phyloP scores from a whole-genome alignment of 2,888 invertebrate species.

The Catocala nupta region DNA sequence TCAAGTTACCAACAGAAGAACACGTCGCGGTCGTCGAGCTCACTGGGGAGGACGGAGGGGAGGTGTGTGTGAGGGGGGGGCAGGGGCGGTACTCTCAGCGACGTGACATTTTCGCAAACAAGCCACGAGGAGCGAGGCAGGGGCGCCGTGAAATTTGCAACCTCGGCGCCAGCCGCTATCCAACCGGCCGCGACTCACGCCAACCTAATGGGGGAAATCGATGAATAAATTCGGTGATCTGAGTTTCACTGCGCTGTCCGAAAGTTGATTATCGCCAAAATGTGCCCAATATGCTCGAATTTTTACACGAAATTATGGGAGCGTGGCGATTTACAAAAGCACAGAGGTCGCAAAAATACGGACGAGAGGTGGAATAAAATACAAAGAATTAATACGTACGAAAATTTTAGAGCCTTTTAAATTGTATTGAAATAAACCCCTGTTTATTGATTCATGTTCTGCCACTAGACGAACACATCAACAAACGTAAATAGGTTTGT shows the following conservation, averaged over 20 bases:
- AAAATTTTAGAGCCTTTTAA: conserved; percentile 3
- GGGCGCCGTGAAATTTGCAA: conserved; percentile 70
- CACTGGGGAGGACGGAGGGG: conserved; percentile 42
- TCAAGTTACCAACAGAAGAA: conserved; percentile 70
- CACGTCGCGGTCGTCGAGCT: conserved; percentile 60
- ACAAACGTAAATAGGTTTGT: not conserved
- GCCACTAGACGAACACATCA: not conserved
- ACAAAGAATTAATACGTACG: not conserved
- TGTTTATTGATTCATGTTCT: not conserved
- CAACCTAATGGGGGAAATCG: conserved; percentile 67
- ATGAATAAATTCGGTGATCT: conserved; percentile 69
- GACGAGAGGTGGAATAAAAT: not conserved
- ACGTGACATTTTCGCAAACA: conserved; percentile 83
- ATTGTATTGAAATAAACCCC: not conserved
- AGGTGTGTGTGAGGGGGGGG: conserved; percentile 28
- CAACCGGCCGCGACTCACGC: conserved; percentile 57
- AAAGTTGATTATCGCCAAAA: conserved; percentile 57
- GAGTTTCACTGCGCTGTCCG: conserved; percentile 44
- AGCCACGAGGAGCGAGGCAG: conserved; percentile 65
- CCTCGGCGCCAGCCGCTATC: conserved; percentile 64
- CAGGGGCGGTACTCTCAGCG: conserved; percentile 58
- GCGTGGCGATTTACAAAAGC: conserved; percentile 1
- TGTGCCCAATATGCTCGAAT: conserved; percentile 26
- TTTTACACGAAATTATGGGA: conserved; percentile 13
- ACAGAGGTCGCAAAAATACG: conserved; percentile 8